phyloP scores from a whole-genome alignment of 2,888 invertebrate species.

The Linnaemya tessellans region DNA sequence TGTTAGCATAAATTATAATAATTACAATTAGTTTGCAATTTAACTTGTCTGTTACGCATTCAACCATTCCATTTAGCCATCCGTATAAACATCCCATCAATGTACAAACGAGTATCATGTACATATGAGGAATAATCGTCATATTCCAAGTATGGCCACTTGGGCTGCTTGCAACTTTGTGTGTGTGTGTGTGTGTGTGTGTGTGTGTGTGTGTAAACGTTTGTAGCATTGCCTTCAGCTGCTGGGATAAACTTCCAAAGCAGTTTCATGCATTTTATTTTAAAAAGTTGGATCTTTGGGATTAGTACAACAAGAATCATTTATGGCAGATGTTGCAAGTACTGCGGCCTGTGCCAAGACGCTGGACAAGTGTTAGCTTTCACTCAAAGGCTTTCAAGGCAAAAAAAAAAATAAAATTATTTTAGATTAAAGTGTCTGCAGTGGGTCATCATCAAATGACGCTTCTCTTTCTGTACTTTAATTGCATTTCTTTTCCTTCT shows the following conservation, averaged over 20 bases:
- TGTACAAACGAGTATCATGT: background rate
- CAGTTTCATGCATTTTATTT: conserved; percentile 34
- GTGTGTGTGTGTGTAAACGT: background rate
- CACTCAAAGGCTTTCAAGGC: conserved; percentile 34
- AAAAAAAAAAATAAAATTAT: too few relatives aligned
- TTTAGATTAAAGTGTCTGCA: conserved; percentile 60
- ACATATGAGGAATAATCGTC: conserved; percentile 21
- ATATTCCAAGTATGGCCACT: conserved; percentile 23
- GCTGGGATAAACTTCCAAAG: conserved; percentile 52
- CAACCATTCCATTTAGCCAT: conserved; percentile 51
- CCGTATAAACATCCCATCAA: conserved; percentile 15
- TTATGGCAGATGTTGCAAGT: conserved; percentile 10
- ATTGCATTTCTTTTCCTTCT: background rate
- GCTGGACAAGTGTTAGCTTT: conserved; percentile 54
- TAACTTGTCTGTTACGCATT: conserved; percentile 70
- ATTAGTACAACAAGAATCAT: conserved; percentile 21
- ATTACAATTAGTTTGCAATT: conserved; percentile 71
- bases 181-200: background rate
- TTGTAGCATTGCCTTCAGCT: background rate
- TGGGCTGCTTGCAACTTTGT: background rate
- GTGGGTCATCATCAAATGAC: conserved; percentile 59
- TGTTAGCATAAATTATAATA: conserved; percentile 72
- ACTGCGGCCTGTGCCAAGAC: conserved; percentile 37
- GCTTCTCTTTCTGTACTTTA: background rate
- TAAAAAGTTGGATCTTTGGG: conserved; percentile 50